A percentile compares a stretch with the other conserved stretches of the same genome.
phyloP scores from a whole-genome alignment of 2,797 vertebrate species.

The Luscinia megarhynchos region DNA sequence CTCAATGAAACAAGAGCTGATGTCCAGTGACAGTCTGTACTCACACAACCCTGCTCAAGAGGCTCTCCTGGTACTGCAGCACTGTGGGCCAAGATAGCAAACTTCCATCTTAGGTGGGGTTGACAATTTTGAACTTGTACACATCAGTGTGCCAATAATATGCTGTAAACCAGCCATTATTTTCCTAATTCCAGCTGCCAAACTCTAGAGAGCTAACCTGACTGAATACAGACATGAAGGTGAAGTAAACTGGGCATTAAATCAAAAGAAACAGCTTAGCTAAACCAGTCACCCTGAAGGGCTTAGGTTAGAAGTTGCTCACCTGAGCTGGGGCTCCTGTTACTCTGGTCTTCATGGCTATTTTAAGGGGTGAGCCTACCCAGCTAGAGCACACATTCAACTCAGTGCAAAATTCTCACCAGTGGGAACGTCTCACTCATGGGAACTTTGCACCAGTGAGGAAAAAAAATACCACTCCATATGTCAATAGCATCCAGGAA shows the following conservation, averaged over 20 bases:
- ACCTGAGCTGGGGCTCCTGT: not conserved
- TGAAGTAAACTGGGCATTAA: not conserved
- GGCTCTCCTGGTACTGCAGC: not conserved
- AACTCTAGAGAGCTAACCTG: not conserved
- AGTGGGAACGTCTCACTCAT: not conserved
- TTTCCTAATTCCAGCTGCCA: not conserved
- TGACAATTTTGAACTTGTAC: not conserved
- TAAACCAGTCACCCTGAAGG: not conserved
- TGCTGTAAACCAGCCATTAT: not conserved
- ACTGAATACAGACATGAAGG: not conserved
- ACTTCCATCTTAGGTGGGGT: not conserved
- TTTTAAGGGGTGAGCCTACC: not conserved
- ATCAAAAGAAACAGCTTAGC: not conserved
- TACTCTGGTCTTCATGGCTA: not conserved
- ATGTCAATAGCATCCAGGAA: not conserved
- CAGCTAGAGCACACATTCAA: not conserved
- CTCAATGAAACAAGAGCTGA: not conserved
- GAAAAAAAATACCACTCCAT: accelerated
- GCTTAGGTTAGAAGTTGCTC: not conserved
- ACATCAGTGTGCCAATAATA: not conserved
- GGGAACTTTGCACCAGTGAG: not conserved
- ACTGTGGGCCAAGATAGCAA: not conserved
- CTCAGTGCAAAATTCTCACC: not conserved
- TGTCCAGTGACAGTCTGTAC: not conserved
- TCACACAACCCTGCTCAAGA: not conserved